These are phyloP conservation scores for Crotalus helleri DNA, from an alignment of 2,113 vertebrate genomes.

Conservation along the genomic window DNA sequence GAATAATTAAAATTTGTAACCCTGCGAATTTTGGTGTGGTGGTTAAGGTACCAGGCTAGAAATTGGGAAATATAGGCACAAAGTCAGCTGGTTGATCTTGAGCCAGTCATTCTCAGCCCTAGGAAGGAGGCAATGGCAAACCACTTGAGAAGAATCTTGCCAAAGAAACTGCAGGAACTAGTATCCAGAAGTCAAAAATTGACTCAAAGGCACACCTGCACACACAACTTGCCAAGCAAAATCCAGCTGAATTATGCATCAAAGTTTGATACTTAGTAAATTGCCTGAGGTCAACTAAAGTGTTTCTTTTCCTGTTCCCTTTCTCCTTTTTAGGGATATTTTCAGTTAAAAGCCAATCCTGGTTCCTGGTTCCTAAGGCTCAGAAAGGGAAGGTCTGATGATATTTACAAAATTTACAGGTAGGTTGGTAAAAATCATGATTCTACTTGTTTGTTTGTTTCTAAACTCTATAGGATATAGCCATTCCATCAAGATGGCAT, in stretches of 20 bases:
- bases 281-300: background rate
- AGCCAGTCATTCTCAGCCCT: background rate
- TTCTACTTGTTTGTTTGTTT: background rate
- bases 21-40: background rate
- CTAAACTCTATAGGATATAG: background rate
- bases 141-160: background rate
- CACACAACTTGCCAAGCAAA: background rate
- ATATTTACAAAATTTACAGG: slow-evolving; percentile 98
- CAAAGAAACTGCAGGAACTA: background rate
- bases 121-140: background rate
- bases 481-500: background rate
- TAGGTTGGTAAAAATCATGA: slow-evolving; percentile 44
- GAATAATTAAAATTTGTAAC: background rate
- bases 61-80: background rate
- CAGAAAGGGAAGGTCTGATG: slow-evolving; percentile 93
- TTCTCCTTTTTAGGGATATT: slow-evolving; percentile 82
- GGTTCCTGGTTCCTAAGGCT: slow-evolving; percentile 92
- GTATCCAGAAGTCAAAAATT: background rate
- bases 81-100: background rate
- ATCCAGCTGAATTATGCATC: background rate
- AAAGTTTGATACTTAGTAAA: background rate
- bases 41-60: background rate
- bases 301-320: background rate
- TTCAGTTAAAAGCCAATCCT: slow-evolving; percentile 96
- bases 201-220: background rate